phyloP scores from a whole-genome alignment of 2,888 invertebrate species.

The Stenotaenia linearis region DNA sequence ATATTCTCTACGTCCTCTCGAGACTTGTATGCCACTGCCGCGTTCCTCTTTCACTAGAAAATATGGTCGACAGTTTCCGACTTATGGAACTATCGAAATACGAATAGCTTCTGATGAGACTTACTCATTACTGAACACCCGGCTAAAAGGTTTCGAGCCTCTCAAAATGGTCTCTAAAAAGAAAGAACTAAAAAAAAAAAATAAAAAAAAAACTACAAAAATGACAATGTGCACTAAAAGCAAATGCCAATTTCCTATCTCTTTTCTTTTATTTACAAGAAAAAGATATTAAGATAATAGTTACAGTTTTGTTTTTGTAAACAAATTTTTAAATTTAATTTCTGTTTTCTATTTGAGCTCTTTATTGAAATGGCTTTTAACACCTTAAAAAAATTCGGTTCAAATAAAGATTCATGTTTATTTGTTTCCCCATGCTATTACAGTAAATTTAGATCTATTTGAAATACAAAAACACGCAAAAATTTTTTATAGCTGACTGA shows the following conservation, averaged over 20 bases:
- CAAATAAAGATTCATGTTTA: neutral
- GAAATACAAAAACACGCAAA: neutral
- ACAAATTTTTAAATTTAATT: neutral
- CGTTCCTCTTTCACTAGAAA: neutral
- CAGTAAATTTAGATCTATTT: slow-evolving; percentile 4
- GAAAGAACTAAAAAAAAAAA: neutral
- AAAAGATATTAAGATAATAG: too few species aligned
- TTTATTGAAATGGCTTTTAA: slow-evolving; percentile 4
- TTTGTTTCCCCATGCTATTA: neutral
- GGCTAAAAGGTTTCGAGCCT: neutral
- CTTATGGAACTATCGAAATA: slow-evolving; percentile 19
- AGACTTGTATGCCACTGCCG: slow-evolving; percentile 7
- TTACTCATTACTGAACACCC: neutral
- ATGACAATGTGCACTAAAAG: slow-evolving; percentile 15
- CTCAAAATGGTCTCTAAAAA: neutral
- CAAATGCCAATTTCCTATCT: neutral
- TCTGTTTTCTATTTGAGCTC: neutral
- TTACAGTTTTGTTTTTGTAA: too few species aligned
- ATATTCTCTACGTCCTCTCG: slow-evolving; percentile 11
- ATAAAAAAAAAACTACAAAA: neutral
- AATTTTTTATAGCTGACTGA: neutral
- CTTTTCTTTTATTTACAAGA: neutral
- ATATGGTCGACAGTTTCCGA: slow-evolving; percentile 19
- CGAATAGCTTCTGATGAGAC: slow-evolving; percentile 19
- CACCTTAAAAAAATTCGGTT: neutral